These are phyloP conservation scores for Muscicapa comitata DNA, from an alignment of 2,797 vertebrate species.

Conservation along the genomic window DNA sequence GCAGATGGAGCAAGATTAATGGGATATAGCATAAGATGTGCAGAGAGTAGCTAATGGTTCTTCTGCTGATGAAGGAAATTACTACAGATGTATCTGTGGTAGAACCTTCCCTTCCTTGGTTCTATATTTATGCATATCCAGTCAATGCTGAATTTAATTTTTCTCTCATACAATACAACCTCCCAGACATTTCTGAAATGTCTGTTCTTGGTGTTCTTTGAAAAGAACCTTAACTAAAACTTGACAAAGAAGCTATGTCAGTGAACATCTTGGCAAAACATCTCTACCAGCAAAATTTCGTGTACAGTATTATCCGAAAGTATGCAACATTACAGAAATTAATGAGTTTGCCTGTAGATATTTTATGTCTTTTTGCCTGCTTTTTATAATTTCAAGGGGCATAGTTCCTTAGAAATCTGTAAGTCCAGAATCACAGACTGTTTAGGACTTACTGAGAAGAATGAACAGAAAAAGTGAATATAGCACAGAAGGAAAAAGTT, in stretches of 20 bases:
- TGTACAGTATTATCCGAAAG: not conserved
- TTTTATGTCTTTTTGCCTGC: not conserved
- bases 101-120: not conserved
- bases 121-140: not conserved
- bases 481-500: not conserved
- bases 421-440: not conserved
- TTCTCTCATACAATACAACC: not conserved
- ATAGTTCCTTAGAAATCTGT: not conserved
- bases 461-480: not conserved
- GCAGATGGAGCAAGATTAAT: not conserved
- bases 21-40: not conserved
- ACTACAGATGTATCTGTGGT: accelerated
- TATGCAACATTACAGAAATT: not conserved
- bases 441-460: not conserved
- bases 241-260: not conserved
- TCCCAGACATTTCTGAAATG: not conserved
- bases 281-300: not conserved
- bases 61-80: not conserved
- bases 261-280: not conserved
- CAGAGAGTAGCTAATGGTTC: not conserved
- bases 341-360: not conserved
- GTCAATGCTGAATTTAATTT: not conserved
- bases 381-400: not conserved
- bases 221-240: not conserved
- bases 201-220: not conserved